phyloP scores from a whole-genome alignment of 2,888 invertebrate species.

The Stenolophus ochropezus region DNA sequence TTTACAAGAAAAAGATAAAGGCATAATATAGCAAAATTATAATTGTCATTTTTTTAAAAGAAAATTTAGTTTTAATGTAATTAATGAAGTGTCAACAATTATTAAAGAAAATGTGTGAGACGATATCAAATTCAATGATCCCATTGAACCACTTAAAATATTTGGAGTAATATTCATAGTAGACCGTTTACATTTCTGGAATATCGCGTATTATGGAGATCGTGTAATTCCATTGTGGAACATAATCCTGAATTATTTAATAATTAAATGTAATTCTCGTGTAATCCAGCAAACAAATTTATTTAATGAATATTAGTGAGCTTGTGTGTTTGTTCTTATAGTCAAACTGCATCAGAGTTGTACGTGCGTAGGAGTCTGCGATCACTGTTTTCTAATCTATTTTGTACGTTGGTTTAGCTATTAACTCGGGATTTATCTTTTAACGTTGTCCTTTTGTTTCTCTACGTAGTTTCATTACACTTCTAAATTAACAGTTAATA shows the following conservation, averaged over 20 bases:
- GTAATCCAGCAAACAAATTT: constrained; percentile 34
- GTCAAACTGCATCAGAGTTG: background rate
- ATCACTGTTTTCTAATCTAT: background rate
- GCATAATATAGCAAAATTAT: too few species aligned
- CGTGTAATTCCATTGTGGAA: constrained; percentile 13
- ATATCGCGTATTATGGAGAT: constrained; percentile 1
- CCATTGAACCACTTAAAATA: background rate
- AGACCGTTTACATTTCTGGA: background rate
- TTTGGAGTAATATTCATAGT: background rate
- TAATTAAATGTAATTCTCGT: constrained; percentile 33
- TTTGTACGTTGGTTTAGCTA: background rate
- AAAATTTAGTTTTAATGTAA: too few species aligned
- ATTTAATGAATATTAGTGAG: constrained; percentile 28
- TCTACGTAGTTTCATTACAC: too few species aligned
- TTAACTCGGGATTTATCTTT: background rate
- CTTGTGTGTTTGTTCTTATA: background rate
- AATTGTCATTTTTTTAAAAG: too few species aligned
- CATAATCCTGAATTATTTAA: constrained; percentile 36
- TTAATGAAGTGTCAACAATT: background rate
- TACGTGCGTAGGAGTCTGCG: background rate
- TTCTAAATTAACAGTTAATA: too few species aligned
- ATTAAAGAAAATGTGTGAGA: background rate
- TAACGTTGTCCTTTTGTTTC: background rate
- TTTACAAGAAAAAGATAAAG: too few species aligned
- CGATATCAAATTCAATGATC: background rate